Conservation (phyloP, 2,888 invertebrate genomes). For the Poecilus cupreus region DNA sequence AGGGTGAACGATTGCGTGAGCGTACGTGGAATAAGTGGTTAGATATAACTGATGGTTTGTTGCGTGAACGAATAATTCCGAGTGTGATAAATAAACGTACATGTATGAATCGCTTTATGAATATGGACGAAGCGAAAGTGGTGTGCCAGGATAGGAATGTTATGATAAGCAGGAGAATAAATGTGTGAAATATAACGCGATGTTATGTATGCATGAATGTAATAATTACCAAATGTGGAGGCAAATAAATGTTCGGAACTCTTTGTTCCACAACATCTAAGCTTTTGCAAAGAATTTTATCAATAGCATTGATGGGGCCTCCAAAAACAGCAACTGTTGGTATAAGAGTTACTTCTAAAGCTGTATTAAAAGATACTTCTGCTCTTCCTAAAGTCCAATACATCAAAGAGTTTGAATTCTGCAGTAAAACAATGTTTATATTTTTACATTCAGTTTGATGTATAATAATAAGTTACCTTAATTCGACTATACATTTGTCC, state of each 20-base stretch:
- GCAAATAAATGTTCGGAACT: conserved; percentile 87
- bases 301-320: conserved; percentile 82
- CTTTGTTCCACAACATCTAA: conserved; percentile 89
- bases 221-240: conserved; percentile 80
- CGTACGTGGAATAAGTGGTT: too few species aligned
- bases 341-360: conserved; percentile 84
- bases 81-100: too few species aligned
- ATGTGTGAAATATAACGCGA: too few species aligned
- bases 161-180: too few species aligned
- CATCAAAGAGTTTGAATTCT: conserved; percentile 83
- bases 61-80: too few species aligned
- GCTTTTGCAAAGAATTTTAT: conserved; percentile 86
- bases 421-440: conserved; percentile 37
- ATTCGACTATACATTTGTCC: conserved; percentile 84
- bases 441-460: too few species aligned
- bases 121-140: too few species aligned
- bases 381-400: conserved; percentile 86
- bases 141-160: too few species aligned
- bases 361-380: conserved; percentile 83
- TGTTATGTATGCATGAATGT: too few species aligned
- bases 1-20: too few species aligned
- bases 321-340: conserved; percentile 81
- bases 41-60: too few species aligned
- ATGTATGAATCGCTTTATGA: too few species aligned
- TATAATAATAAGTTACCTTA: conserved; percentile 75